Evolutionary conservation across 2,797 vertebrate genomes (phyloP).

Genomic region (Anisognathus igniventris): DNA sequence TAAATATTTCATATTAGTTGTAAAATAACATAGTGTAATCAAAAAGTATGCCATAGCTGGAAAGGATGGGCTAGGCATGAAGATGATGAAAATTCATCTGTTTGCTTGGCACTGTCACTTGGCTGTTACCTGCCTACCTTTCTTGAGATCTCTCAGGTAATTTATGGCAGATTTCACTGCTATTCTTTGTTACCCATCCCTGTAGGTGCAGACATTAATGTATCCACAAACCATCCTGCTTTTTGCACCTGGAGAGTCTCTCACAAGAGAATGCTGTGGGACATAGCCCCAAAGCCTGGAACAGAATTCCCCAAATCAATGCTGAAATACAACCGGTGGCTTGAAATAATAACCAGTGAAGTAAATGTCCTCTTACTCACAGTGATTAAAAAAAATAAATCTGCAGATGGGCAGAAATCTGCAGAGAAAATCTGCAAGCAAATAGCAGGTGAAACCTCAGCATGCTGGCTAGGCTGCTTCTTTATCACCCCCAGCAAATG

Average conservation of each 20-base stretch:
- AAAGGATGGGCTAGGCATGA: not conserved
- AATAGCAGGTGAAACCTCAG: slow-evolving; percentile 19
- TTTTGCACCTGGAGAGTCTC: not conserved
- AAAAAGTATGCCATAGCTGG: slow-evolving; percentile 3
- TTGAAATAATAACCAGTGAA: not conserved
- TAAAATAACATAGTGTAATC: slow-evolving; percentile 30
- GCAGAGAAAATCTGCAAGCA: slow-evolving; percentile 12
- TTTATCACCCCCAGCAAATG: slow-evolving; percentile 51
- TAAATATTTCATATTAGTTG: slow-evolving; percentile 48
- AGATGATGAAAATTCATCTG: slow-evolving; percentile 17
- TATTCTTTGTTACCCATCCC: not conserved
- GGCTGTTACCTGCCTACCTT: not conserved
- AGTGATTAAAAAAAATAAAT: not conserved
- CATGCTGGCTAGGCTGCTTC: not conserved
- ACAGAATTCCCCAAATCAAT: not conserved
- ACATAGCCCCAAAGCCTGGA: not conserved
- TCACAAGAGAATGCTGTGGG: not conserved
- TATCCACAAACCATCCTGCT: not conserved
- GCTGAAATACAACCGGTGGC: not conserved
- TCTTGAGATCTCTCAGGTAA: not conserved
- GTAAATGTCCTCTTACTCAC: not conserved
- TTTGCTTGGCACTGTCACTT: not conserved
- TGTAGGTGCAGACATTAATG: not conserved
- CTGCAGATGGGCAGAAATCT: not conserved
- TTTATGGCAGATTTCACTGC: not conserved